A percentile compares a stretch with the other conserved stretches of the same genome.
Conservation (phyloP, 2,113 vertebrate genomes). For the Thalassarche chlororhynchos region DNA sequence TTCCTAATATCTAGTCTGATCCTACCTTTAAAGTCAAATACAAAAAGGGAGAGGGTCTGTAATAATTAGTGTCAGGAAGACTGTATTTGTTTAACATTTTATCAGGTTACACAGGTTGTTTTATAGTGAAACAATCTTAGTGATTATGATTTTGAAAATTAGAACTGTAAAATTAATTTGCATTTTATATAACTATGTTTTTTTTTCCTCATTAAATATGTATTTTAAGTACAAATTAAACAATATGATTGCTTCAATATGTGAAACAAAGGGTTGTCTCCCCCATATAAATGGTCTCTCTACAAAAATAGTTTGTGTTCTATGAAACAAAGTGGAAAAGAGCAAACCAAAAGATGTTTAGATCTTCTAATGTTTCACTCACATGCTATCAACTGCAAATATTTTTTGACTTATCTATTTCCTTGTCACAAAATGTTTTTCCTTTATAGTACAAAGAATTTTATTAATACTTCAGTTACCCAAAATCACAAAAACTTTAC, state of each 20-base stretch:
- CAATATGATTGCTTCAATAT: neutral
- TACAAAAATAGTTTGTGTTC: neutral
- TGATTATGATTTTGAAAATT: neutral
- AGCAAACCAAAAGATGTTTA: neutral
- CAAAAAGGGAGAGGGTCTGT: accelerated
- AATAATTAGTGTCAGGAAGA: neutral
- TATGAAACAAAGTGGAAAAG: neutral
- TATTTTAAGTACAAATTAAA: neutral
- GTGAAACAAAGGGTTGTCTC: neutral
- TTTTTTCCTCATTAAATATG: neutral
- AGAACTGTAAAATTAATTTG: neutral
- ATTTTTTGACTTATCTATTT: neutral
- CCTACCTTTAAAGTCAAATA: neutral
- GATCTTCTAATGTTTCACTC: neutral
- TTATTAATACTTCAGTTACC: neutral
- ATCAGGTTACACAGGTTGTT: neutral
- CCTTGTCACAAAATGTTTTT: neutral
- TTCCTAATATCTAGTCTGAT: neutral
- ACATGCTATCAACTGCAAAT: neutral
- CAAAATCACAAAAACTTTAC: neutral
- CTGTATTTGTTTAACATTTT: neutral
- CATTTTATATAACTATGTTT: neutral
- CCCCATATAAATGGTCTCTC: neutral
- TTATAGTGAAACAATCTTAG: neutral
- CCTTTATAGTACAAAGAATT: neutral